Base-by-base conservation (phyloP, 2,113 vertebrate genomes). In the Balaenoptera acutorostrata region DNA sequence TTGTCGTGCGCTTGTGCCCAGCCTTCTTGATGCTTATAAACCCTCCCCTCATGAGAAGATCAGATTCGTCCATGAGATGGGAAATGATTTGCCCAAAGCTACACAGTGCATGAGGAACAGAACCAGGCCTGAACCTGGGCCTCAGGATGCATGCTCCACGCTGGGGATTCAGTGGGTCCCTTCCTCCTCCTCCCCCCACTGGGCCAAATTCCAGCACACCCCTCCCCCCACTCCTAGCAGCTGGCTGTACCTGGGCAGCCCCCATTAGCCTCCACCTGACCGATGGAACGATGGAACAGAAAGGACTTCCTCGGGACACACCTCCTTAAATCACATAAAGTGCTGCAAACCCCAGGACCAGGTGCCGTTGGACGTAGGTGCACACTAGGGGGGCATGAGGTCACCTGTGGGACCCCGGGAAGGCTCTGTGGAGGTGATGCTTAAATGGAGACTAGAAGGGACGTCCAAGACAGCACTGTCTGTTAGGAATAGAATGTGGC, bases 51-150 rank as follows among this genome's bases (percentile, higher is more conserved):
- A 5, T 25, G 49, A 68, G 36, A 74, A 57, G 83, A 36, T 77
- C 44, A 1, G n/a, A 4, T 77, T 31, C 5, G 4, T 20, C 78
- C 55, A 3, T 74, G 57, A 81, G 55, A 21, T 20, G 41, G 72
- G 64, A 90, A 44, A 31, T 52, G 64, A 21, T 81, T 11, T 46
- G n/a, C 36, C 66, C 4, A 57, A 71, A 80, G 39, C 27, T 71
- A 46, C 29, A 6, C 0, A 2, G 33, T 1, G 1, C 10, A 0
- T 9, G 6, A 75, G 41, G 59, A 77, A 29, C 27, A 20, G 49
- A 15, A 13, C 21, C 39, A 17, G 52, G 57, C 31, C 59, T 6
- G n/a, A 27, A 3, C 17, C 81, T 9, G 49, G 61, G 52, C 59
- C 49, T 11, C 4, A 12, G 59, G 8, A 33, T 23, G 15, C 23